phyloP scores from a whole-genome alignment of 2,888 invertebrate species.

The Tipula vernalis region DNA sequence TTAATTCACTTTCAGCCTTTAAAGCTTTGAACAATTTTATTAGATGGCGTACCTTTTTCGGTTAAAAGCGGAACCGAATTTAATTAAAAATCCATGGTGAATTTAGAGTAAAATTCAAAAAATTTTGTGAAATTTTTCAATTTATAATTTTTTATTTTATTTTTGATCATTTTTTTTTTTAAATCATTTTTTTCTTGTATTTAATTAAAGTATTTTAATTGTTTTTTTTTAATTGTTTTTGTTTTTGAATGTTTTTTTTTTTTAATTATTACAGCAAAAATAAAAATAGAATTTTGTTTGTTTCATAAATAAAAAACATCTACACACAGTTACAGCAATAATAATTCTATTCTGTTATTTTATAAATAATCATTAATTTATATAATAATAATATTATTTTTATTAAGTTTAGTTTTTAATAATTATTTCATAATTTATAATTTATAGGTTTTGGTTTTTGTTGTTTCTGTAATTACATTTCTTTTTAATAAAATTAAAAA shows the following conservation, averaged over 20 bases:
- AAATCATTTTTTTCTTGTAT: neutral
- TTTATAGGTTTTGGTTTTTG: neutral
- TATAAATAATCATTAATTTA: neutral
- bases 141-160: neutral
- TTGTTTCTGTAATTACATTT: neutral
- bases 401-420: neutral
- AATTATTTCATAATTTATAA: conserved; percentile 5
- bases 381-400: neutral
- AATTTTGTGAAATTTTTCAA: neutral
- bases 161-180: neutral
- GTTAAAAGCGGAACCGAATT: too few relatives aligned
- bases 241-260: neutral
- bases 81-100: too few relatives aligned
- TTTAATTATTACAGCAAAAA: neutral
- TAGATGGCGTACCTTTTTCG: too few relatives aligned
- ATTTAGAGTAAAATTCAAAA: neutral
- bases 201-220: neutral
- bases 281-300: neutral
- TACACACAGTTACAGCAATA: conserved; percentile 11
- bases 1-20: too few relatives aligned
- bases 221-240: neutral
- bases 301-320: conserved; percentile 9
- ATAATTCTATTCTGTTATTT: conserved; percentile 6
- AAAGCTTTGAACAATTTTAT: too few relatives aligned
- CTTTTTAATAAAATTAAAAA: neutral